Conservation (phyloP, 2,888 invertebrate species). For the Noctua janthe region DNA sequence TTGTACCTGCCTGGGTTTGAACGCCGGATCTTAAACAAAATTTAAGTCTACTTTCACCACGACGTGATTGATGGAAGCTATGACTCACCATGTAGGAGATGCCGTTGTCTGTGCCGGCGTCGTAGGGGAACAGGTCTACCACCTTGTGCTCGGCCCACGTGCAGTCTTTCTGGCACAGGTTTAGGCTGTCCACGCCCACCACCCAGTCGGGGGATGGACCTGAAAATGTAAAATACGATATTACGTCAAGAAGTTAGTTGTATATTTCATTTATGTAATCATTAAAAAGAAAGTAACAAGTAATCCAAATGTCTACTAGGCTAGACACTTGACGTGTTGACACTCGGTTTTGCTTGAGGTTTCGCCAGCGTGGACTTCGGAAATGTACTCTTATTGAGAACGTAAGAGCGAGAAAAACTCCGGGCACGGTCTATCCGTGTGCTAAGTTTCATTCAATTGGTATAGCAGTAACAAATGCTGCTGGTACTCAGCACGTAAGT, state of each 20-base stretch:
- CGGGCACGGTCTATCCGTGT: background rate
- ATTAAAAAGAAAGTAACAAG: background rate
- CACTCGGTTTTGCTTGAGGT: background rate
- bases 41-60: background rate
- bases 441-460: background rate
- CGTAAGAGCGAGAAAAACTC: background rate
- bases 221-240: conserved; percentile 70
- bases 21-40: background rate
- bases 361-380: background rate
- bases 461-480: background rate
- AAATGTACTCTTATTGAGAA: background rate
- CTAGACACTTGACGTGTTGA: background rate
- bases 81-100: conserved; percentile 95
- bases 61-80: background rate
- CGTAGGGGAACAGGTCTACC: conserved; percentile 97
- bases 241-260: background rate
- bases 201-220: conserved; percentile 99
- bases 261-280: background rate
- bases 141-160: conserved; percentile 96
- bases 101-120: conserved; percentile 98
- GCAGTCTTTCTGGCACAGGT: conserved; percentile 97
- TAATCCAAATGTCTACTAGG: background rate
- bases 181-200: conserved; percentile 96
- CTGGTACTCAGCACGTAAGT: background rate
- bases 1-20: background rate